Base-by-base conservation (phyloP, 2,797 vertebrate genomes). In the Brachyalestes nurse region DNA sequence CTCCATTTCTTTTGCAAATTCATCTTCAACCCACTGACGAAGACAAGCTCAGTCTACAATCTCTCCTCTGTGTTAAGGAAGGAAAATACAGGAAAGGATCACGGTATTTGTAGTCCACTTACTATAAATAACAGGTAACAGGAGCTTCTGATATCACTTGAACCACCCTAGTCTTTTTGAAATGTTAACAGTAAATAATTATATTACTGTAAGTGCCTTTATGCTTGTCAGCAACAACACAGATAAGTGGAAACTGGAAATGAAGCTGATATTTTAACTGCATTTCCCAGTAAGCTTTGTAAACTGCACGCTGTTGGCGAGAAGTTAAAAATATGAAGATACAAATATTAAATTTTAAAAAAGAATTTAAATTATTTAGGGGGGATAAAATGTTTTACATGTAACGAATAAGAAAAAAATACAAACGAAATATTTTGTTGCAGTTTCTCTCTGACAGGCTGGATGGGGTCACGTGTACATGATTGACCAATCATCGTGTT, bases 401-500 rank as follows among this genome's bases (percentile, higher is more conserved):
- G 19, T 38, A 17, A 17, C 0, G 17, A 5, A 28, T 28, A 28
- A 28, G 28, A n/a, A 38, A 2, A 23, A 38, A 55, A 6, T 21
- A 38, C 12, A 51, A 16, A 13, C 34, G 21, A 1, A 53, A 21
- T 23, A 17, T 23, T 58, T 58, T 60, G 40, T 28, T 10, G 58
- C 57, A 23, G 13, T 40, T 21, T 12, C 1, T 13, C 9, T 12
- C 45, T 14, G 45, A 28, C 9, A 66, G 0, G 2, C 5, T n/a
- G 55, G 1, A 28, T 38, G 51, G 8, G 47, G 8, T 40, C 83
- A 82, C 79, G 69, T 86, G 85, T 65, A 4, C 34, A 47, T 6
- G 2, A 4, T 70, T 72, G 47, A 80, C 93, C 93, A 95, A 95
- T 95, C 90, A 90, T 76, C 28, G 53, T 81, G 7, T 47, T 47